Evolutionary conservation across 2,113 vertebrate species (phyloP).

Genomic region (Hemiscyllium ocellatum): DNA sequence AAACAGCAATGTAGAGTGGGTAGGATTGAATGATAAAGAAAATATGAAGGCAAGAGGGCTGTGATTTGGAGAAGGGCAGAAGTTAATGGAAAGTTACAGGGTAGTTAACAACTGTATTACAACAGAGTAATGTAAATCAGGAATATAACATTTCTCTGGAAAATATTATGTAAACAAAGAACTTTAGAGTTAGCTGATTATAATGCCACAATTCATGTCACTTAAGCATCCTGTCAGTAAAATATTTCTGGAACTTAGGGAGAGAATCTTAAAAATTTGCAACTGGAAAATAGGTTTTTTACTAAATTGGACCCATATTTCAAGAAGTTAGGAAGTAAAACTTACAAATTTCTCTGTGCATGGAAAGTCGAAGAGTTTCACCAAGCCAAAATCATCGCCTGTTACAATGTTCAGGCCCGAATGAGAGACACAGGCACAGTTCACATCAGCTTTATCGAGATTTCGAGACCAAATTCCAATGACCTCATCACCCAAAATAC

Average conservation of each 20-base stretch:
- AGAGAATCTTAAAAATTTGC: neutral
- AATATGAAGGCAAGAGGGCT: neutral
- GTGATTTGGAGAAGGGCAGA: neutral
- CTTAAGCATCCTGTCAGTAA: neutral
- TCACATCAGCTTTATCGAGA: conserved; percentile 87
- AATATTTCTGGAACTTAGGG: neutral
- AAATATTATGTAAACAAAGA: too few species aligned
- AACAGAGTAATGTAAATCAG: neutral
- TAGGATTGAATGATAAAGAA: neutral
- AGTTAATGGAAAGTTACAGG: neutral
- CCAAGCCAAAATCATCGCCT: conserved; percentile 97
- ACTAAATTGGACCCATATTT: conserved; percentile 22
- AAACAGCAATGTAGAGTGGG: neutral
- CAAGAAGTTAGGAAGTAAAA: conserved; percentile 43
- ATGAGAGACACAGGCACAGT: conserved; percentile 92
- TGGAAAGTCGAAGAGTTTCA: conserved; percentile 96
- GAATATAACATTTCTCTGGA: neutral
- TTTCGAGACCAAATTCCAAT: conserved; percentile 94
- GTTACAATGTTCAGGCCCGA: conserved; percentile 92
- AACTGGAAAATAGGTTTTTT: neutral
- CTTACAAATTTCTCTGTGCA: conserved; percentile 98
- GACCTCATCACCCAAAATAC: conserved; percentile 91
- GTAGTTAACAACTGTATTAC: neutral
- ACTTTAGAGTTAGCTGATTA: neutral
- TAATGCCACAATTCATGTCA: neutral